phyloP scores from a whole-genome alignment of 2,797 vertebrate species.

The Rhynchonycteris naso region DNA sequence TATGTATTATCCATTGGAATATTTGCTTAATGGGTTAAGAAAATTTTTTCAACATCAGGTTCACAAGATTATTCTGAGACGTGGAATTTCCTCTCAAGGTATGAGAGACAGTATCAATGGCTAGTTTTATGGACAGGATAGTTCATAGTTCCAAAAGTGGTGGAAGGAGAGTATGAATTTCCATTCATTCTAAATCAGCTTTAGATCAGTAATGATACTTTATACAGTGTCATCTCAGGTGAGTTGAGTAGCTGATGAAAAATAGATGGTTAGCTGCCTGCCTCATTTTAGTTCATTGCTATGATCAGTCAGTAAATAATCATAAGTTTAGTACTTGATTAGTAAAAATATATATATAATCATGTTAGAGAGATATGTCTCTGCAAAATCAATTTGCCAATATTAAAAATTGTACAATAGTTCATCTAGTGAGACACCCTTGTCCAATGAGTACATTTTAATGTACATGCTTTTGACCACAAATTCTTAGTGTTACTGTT shows the following conservation, averaged over 20 bases:
- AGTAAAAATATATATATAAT: neutral
- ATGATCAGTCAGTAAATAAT: conserved; percentile 1
- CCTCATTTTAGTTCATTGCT: conserved; percentile 36
- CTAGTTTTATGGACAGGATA: neutral
- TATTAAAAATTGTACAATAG: neutral
- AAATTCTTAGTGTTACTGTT: neutral
- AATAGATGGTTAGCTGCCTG: neutral
- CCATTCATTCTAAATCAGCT: neutral
- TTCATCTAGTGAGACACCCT: neutral
- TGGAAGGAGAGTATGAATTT: neutral
- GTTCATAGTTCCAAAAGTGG: neutral
- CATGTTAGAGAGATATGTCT: neutral
- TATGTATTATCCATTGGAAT: neutral
- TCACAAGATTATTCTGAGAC: neutral
- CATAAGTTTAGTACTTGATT: neutral
- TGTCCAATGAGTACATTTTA: neutral
- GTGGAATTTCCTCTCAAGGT: neutral
- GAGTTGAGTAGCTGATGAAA: conserved; percentile 25
- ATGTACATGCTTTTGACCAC: neutral
- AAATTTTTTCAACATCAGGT: neutral
- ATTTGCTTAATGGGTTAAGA: neutral
- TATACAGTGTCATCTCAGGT: neutral
- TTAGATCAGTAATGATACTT: neutral
- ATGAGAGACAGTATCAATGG: neutral
- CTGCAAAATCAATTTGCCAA: neutral